phyloP scores from a whole-genome alignment of 2,888 invertebrate species.

The Napeogenes inachia region DNA sequence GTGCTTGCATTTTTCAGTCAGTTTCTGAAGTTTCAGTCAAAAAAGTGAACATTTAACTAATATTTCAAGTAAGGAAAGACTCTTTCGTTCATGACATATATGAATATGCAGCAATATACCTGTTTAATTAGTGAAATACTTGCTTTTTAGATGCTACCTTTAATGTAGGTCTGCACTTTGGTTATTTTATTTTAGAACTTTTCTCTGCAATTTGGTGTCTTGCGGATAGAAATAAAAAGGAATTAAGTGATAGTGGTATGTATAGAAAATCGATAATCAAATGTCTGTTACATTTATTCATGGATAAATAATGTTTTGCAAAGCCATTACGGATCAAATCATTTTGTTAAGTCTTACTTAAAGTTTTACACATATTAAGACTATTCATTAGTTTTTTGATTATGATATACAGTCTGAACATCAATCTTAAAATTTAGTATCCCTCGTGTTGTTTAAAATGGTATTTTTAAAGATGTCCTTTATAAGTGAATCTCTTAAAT shows the following conservation, averaged over 20 bases:
- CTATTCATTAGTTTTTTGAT: too few species aligned
- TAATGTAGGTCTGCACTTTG: constrained; percentile 50
- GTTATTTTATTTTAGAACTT: constrained; percentile 53
- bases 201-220: constrained; percentile 39
- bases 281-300: background rate
- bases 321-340: too few species aligned
- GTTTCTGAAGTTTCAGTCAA: constrained; percentile 53
- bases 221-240: constrained; percentile 44
- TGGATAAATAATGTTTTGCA: too few species aligned
- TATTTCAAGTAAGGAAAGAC: constrained; percentile 10
- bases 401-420: too few species aligned
- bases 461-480: too few species aligned
- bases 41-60: constrained; percentile 31
- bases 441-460: too few species aligned
- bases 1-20: constrained; percentile 73
- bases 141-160: constrained; percentile 44
- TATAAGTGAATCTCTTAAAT: too few species aligned
- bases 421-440: too few species aligned
- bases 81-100: constrained; percentile 4
- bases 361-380: too few species aligned
- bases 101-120: background rate
- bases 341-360: too few species aligned
- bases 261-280: constrained; percentile 34
- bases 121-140: constrained; percentile 16
- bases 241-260: constrained; percentile 70